Percentiles rank a stretch among this genome's conserved stretches.
Conservation (phyloP, 2,797 vertebrate genomes). For the Dryobates pubescens region DNA sequence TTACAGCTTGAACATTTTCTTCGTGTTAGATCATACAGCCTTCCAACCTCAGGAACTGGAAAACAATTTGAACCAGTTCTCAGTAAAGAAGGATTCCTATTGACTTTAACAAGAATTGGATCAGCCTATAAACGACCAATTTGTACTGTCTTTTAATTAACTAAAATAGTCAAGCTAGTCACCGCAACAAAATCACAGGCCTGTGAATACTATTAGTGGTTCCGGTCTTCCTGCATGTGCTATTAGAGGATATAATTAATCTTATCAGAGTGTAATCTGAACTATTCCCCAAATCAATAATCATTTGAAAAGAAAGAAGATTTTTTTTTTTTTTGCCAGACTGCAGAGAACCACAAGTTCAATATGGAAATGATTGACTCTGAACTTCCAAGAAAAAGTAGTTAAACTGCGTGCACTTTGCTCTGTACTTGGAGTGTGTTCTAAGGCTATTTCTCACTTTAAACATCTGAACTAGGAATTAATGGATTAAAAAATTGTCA, state of each 20-base stretch:
- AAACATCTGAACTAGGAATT: neutral
- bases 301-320: conserved; percentile 10
- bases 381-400: conserved; percentile 1
- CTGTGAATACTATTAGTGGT: neutral
- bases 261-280: neutral
- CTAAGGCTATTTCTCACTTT: neutral
- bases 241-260: conserved; percentile 29
- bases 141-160: conserved; percentile 47
- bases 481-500: neutral
- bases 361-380: conserved; percentile 11
- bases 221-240: neutral
- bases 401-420: neutral
- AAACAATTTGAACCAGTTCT: neutral
- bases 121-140: neutral
- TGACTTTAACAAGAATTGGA: conserved; percentile 6
- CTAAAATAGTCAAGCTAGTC: conserved; percentile 12
- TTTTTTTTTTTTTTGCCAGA: neutral
- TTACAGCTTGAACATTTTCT: neutral
- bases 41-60: neutral
- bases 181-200: neutral
- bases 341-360: neutral
- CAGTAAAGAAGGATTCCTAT: neutral
- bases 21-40: neutral
- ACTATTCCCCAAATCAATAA: conserved; percentile 41
- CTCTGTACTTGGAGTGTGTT: neutral